phyloP scores from a whole-genome alignment of 1,140 invertebrate species.

The Copidosoma floridanum region DNA sequence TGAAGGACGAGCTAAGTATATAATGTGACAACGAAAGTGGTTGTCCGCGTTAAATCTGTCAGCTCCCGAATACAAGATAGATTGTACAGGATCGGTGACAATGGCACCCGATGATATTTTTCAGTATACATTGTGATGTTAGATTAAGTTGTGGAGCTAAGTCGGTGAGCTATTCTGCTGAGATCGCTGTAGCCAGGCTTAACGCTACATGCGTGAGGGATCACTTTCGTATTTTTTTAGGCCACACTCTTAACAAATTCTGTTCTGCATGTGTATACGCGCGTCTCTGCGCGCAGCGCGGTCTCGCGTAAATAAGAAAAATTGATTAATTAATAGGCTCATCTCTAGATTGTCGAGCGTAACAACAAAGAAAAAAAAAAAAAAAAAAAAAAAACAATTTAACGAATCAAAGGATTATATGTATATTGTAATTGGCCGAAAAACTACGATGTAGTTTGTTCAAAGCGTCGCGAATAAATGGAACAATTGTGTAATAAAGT shows the following conservation, averaged over 20 bases:
- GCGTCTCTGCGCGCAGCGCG: no score
- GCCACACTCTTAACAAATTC: constrained; percentile 41
- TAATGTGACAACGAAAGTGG: no score
- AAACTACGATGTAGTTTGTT: constrained; percentile 59
- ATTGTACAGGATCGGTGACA: constrained; percentile 37
- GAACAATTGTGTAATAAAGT: constrained; percentile 57
- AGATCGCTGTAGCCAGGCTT: constrained; percentile 51
- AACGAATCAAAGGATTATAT: no score
- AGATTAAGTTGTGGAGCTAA: constrained; percentile 52
- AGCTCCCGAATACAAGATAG: no score
- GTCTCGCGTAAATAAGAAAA: no score
- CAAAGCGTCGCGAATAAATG: constrained; percentile 52
- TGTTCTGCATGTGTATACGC: no score
- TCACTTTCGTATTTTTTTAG: constrained; percentile 50
- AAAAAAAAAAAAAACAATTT: no score
- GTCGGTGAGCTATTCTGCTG: constrained; percentile 47
- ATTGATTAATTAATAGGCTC: constrained; percentile 43
- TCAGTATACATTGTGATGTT: constrained; percentile 57
- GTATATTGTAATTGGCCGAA: constrained; percentile 54
- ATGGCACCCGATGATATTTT: constrained; percentile 48
- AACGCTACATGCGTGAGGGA: constrained; percentile 46
- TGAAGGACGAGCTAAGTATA: no score
- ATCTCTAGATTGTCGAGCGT: constrained; percentile 48
- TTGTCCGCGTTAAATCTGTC: no score
- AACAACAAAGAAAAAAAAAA: constrained; percentile 43